Evolutionary conservation across 2,113 vertebrate species (phyloP), one percentile per base, ranked within the genome.

Genomic region (Anarrhichthys ocellatus): DNA sequence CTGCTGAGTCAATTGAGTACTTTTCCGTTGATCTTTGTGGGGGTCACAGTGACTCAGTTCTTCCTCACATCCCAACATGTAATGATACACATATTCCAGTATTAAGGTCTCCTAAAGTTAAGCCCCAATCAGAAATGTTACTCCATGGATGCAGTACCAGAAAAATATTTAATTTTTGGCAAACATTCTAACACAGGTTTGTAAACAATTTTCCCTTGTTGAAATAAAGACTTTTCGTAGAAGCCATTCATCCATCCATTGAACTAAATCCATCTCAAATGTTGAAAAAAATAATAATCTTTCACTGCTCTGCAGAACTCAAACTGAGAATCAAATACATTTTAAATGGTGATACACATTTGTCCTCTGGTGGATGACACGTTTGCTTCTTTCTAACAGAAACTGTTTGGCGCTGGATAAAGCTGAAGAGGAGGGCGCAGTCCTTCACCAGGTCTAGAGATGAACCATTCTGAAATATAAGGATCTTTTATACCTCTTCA

Each of bases 181-280:
- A 93, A 93, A 93, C 81, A 88, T 83, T 88, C 80, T 73, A 92
- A 92, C 89, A 93, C 92, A 94, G 91, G 85, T 91, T 88, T 94
- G 94, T 95, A 94, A 95, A 95, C 92, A 94, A 77, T 18, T 77
- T 93, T 94, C 94, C 93, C 94, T 94, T 93, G 90, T 83, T 92
- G 89, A 94, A 95, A 94, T 91, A 94, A 93, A 93, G 82, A 88
- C 86, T 78, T 86, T 76, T 79, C 76, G 82, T 17, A 83, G 85
- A 91, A 89, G 80, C 84, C 76, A 80, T 67, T 78, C 68, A 78
- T 88, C 82, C 85, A 76, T 78, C 82, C 65, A 76, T 73, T 59
- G 34, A 87, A 91, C 72, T 81, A 85, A 91, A 92, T 91, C 46
- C 2, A 24, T 76, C 14, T 78, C 73, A 63, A 34, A 62, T 73